Evolutionary conservation across 2,113 vertebrate genomes (phyloP).

Genomic region (Clarias gariepinus): DNA sequence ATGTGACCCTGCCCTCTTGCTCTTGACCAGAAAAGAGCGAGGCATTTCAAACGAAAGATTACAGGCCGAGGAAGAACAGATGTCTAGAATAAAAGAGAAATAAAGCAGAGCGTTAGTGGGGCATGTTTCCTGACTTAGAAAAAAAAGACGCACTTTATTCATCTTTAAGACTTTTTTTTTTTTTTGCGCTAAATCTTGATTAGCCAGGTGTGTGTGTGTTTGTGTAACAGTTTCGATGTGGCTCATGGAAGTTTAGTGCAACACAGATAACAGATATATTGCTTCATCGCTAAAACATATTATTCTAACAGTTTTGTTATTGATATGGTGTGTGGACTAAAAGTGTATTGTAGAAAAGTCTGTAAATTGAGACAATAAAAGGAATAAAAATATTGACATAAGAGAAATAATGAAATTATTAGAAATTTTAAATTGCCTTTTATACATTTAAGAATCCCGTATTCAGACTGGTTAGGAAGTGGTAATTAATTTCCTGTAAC

Average conservation of each 20-base stretch:
- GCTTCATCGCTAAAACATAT: neutral
- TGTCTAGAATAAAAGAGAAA: constrained; percentile 9
- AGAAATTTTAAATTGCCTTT: neutral
- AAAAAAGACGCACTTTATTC: neutral
- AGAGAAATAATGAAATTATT: neutral
- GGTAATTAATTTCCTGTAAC: neutral
- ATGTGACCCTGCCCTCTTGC: constrained; percentile 61
- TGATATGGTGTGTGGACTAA: too few species aligned
- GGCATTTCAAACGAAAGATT: constrained; percentile 64
- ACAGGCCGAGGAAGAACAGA: neutral
- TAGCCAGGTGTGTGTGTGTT: constrained; percentile 29
- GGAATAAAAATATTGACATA: neutral
- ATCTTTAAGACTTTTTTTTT: neutral
- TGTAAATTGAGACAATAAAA: neutral
- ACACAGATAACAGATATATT: neutral
- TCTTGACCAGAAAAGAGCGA: constrained; percentile 74
- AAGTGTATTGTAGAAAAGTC: too few species aligned
- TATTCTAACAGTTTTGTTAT: too few species aligned
- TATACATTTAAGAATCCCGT: neutral
- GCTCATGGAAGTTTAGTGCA: neutral
- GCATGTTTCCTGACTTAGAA: neutral
- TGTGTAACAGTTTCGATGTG: neutral
- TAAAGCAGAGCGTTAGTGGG: neutral
- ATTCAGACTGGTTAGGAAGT: neutral
- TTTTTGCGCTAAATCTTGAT: constrained; percentile 34